A percentile compares a stretch with the other conserved stretches of the same genome.
Evolutionary conservation across 2,888 invertebrate genomes (phyloP).

Genomic region (Folsomia candida): DNA sequence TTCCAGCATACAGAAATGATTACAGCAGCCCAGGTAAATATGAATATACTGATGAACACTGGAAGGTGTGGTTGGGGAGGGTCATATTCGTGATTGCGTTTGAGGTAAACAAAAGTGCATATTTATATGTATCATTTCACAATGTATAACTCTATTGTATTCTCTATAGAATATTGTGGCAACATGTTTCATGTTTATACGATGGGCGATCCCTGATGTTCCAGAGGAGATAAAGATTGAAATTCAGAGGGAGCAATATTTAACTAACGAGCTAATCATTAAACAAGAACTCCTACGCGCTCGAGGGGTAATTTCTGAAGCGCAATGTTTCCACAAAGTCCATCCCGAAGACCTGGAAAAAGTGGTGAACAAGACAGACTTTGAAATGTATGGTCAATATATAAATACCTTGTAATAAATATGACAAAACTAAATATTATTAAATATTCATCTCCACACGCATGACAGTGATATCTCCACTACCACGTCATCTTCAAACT

Average conservation of each 20-base stretch:
- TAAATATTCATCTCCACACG: too few species aligned
- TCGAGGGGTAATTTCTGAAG: background rate
- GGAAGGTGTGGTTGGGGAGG: conserved; percentile 37
- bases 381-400: too few species aligned
- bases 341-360: too few species aligned
- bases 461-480: too few species aligned
- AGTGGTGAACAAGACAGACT: too few species aligned
- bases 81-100: conserved; percentile 30
- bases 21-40: conserved; percentile 17
- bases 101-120: conserved; percentile 18
- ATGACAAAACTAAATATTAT: too few species aligned
- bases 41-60: conserved; percentile 15
- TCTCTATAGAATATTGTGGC: conserved; percentile 88
- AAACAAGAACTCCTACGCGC: conserved; percentile 63
- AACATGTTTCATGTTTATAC: conserved; percentile 79
- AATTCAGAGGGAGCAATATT: conserved; percentile 81
- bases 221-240: conserved; percentile 76
- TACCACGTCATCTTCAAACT: too few species aligned
- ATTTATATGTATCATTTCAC: background rate
- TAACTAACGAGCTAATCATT: conserved; percentile 86
- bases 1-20: conserved; percentile 21
- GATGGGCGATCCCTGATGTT: conserved; percentile 92
- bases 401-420: too few species aligned
- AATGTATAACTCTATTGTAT: background rate
- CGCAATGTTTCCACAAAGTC: too few species aligned